Evolutionary conservation across 92 coral and sea anemone species (phyloP).

Genomic region (Epizoanthus stellaris): DNA sequence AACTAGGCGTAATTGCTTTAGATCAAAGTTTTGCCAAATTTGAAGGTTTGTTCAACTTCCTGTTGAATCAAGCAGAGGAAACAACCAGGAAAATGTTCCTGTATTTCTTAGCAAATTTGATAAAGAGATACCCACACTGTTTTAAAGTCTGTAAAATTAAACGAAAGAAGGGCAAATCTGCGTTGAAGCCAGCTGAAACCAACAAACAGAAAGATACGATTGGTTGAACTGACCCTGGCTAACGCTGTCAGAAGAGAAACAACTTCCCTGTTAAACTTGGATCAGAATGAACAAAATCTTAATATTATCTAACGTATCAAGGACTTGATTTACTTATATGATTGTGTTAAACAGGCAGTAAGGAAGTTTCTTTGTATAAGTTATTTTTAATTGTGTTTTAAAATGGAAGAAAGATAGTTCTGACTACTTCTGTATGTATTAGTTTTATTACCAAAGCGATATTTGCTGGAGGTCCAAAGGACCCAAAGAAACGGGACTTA

Average conservation of each 20-base stretch:
- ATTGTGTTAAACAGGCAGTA: too few species aligned
- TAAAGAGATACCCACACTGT: conserved; percentile 33
- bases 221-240: conserved; percentile 2
- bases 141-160: conserved; percentile 35
- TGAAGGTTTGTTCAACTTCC: conserved; percentile 38
- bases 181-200: not conserved
- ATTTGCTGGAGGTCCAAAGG: too few species aligned
- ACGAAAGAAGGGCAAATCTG: conserved; percentile 17
- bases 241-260: not conserved
- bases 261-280: not conserved
- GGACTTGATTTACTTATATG: not conserved
- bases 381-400: too few species aligned
- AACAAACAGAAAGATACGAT: not conserved
- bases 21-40: conserved; percentile 36
- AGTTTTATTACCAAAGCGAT: too few species aligned
- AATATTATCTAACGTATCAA: not conserved
- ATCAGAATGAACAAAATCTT: not conserved
- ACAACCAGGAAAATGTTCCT: conserved; percentile 31
- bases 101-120: conserved; percentile 41
- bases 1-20: not conserved
- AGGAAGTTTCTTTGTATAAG: too few species aligned
- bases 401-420: too few species aligned
- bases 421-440: too few species aligned
- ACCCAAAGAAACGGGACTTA: too few species aligned
- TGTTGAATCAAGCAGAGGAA: conserved; percentile 44